A percentile compares a stretch with the other conserved stretches of the same genome.
Evolutionary conservation across 1,140 invertebrate genomes (phyloP).

Genomic region (Bombus pyrosoma): DNA sequence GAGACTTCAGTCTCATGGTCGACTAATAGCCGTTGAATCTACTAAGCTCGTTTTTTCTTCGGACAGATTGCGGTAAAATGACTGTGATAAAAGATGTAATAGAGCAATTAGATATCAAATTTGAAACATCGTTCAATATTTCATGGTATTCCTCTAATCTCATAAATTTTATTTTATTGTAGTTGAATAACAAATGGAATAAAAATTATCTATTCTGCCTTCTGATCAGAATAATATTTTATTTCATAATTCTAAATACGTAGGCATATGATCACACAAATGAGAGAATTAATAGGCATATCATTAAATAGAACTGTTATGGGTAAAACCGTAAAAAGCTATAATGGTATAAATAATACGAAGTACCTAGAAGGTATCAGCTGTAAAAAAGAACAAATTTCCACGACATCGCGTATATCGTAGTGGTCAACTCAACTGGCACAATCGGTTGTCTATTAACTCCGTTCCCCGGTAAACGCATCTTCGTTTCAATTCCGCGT

Average conservation of each 20-base stretch:
- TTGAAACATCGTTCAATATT: no score
- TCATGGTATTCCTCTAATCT: no score
- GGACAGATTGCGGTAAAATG: neutral
- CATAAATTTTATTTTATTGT: neutral
- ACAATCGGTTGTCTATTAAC: conserved; percentile 14
- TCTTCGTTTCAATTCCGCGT: conserved; percentile 16
- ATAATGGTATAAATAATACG: neutral
- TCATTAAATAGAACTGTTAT: neutral
- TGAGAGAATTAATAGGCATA: neutral
- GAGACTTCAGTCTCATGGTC: neutral
- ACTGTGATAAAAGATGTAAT: neutral
- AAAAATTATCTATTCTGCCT: neutral
- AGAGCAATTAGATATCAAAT: no score
- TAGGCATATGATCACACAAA: neutral
- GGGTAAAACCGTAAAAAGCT: neutral
- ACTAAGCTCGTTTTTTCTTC: neutral
- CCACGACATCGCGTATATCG: neutral
- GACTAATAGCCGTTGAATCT: neutral
- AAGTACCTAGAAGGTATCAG: no score
- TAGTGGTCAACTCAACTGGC: neutral
- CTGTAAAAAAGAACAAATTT: neutral
- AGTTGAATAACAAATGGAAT: neutral
- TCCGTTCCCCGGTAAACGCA: neutral
- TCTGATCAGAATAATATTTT: neutral
- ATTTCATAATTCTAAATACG: neutral